These are phyloP conservation scores for Lepidurus apus DNA, from an alignment of 1,140 invertebrate species.

Conservation along the genomic window DNA sequence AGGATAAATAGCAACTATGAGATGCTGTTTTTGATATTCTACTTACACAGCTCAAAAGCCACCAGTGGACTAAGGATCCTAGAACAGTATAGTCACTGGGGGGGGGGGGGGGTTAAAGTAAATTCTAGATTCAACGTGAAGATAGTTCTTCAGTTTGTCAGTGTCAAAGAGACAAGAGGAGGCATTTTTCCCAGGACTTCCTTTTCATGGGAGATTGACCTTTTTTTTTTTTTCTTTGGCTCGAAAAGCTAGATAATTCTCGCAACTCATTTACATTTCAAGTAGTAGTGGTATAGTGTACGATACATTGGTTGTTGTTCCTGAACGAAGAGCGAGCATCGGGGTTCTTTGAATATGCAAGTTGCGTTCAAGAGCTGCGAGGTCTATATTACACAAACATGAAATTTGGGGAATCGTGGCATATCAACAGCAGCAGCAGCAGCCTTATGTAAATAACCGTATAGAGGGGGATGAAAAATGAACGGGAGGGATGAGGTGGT, in stretches of 20 bases:
- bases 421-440: slow-evolving; percentile 4
- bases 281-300: background rate
- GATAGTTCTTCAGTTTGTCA: slow-evolving; percentile 1
- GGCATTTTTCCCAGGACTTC: background rate
- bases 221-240: background rate
- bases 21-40: too few relatives aligned
- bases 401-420: background rate
- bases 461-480: background rate
- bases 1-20: too few relatives aligned
- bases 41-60: background rate
- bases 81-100: background rate
- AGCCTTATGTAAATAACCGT: slow-evolving; percentile 11
- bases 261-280: background rate
- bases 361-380: background rate
- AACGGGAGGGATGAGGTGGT: background rate
- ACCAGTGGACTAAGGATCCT: background rate
- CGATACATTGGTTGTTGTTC: background rate
- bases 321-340: background rate
- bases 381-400: slow-evolving; percentile 7
- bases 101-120: background rate
- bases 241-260: background rate
- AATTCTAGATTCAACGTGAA: background rate
- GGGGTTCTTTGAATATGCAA: background rate
- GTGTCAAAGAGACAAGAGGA: background rate
- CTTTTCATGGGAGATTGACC: slow-evolving; percentile 7